Evolutionary conservation across 2,113 vertebrate genomes (phyloP).

Genomic region (Piprites chloris): DNA sequence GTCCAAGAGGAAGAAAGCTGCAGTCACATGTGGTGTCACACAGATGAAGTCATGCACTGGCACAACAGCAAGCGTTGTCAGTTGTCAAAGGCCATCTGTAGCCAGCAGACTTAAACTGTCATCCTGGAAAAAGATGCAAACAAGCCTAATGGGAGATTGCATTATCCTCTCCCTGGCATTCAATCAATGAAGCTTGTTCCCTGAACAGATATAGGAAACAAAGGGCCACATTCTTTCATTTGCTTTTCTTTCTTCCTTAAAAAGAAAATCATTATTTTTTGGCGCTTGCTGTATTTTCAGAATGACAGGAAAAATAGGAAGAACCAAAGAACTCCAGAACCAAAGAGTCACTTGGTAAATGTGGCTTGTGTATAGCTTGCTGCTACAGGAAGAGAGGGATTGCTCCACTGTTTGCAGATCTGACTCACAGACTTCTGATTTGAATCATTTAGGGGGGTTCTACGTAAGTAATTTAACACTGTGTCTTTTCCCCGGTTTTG

Average conservation of each 20-base stretch:
- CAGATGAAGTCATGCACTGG: slow-evolving; percentile 66
- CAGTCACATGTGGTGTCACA: slow-evolving; percentile 57
- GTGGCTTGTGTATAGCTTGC: not conserved
- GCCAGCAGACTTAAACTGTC: slow-evolving; percentile 51
- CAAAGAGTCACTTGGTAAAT: not conserved
- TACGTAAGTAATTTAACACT: not conserved
- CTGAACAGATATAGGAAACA: slow-evolving; percentile 19
- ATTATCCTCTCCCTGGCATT: slow-evolving; percentile 47
- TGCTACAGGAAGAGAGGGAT: not conserved
- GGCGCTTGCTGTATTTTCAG: not conserved
- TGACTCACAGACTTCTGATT: not conserved
- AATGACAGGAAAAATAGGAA: not conserved
- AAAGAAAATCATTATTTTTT: slow-evolving; percentile 29
- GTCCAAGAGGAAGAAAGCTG: slow-evolving; percentile 43
- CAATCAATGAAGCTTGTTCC: slow-evolving; percentile 48
- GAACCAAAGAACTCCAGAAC: not conserved
- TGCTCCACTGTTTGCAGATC: not conserved
- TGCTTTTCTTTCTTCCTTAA: not conserved
- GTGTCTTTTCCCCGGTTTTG: not conserved
- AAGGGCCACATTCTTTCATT: slow-evolving; percentile 27
- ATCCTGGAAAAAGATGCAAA: slow-evolving; percentile 57
- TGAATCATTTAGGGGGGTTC: not conserved
- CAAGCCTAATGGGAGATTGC: slow-evolving; percentile 30
- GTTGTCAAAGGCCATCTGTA: slow-evolving; percentile 68
- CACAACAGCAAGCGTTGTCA: slow-evolving; percentile 55